Percentiles rank a stretch among this genome's conserved stretches.
phyloP scores from a whole-genome alignment of 1,140 invertebrate species.

The Charaxes varanes region DNA sequence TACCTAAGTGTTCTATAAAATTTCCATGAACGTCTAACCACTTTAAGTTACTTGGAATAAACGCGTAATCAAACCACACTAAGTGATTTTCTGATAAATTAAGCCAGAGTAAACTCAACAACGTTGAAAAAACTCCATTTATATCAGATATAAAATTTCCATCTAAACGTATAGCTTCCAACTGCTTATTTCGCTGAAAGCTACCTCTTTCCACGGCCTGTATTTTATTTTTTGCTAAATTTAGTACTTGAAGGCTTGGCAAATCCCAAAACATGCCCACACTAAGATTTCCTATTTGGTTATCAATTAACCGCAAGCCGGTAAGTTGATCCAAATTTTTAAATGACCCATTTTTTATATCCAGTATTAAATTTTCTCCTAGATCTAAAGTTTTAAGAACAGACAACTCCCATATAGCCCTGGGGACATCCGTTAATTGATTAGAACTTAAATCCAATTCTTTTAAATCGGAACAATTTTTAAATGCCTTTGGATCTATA shows the following conservation, averaged over 20 bases:
- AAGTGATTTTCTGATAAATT: slow-evolving; percentile 93
- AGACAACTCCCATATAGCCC: slow-evolving; percentile 85
- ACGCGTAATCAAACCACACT: slow-evolving; percentile 92
- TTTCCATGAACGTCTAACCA: slow-evolving; percentile 93
- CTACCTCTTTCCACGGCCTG: slow-evolving; percentile 86
- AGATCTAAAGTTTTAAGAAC: slow-evolving; percentile 90
- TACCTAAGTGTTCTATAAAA: slow-evolving; percentile 87
- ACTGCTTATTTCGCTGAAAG: slow-evolving; percentile 85
- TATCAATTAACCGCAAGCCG: slow-evolving; percentile 88
- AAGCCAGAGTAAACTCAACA: slow-evolving; percentile 87
- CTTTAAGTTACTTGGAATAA: slow-evolving; percentile 90
- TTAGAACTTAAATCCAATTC: slow-evolving; percentile 93
- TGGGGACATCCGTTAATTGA: slow-evolving; percentile 85
- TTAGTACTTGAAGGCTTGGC: slow-evolving; percentile 87
- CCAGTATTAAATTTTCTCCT: slow-evolving; percentile 89
- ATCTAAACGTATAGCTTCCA: slow-evolving; percentile 90
- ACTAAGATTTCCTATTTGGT: slow-evolving; percentile 89
- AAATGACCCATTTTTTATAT: slow-evolving; percentile 88
- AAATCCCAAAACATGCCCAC: slow-evolving; percentile 90
- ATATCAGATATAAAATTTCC: slow-evolving; percentile 91
- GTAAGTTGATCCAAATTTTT: slow-evolving; percentile 88
- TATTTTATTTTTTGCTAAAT: slow-evolving; percentile 91
- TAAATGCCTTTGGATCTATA: slow-evolving; percentile 87
- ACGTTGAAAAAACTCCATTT: slow-evolving; percentile 87
- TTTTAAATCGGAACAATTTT: slow-evolving; percentile 91